Evolutionary conservation across 2,797 vertebrate genomes (phyloP).

Genomic region (Halcyon badia): DNA sequence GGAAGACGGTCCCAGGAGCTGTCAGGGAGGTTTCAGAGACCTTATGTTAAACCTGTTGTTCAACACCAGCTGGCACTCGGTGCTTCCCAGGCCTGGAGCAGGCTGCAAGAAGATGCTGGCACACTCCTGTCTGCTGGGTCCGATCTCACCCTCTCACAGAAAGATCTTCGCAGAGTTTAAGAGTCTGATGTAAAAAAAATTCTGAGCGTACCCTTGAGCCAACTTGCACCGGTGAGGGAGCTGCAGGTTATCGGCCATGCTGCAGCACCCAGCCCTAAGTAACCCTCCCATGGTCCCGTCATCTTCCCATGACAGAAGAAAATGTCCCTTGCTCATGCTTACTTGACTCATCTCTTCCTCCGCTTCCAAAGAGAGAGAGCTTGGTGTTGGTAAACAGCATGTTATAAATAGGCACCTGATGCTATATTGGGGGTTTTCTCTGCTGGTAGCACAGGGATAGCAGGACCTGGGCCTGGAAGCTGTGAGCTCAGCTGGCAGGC

Average conservation of each 20-base stretch:
- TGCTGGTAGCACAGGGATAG: not conserved
- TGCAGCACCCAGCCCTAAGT: not conserved
- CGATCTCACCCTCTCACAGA: not conserved
- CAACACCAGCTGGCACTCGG: not conserved
- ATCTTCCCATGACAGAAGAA: not conserved
- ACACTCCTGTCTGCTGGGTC: not conserved
- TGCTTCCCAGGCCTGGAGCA: not conserved
- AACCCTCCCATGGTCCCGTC: not conserved
- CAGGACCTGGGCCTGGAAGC: not conserved
- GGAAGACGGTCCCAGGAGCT: not conserved
- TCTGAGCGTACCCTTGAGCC: fast-evolving
- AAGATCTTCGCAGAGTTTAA: not conserved
- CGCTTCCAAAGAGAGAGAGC: not conserved
- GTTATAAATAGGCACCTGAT: slow-evolving; percentile 54
- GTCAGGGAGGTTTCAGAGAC: not conserved
- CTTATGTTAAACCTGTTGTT: not conserved
- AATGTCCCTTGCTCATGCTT: not conserved
- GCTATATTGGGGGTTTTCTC: slow-evolving; percentile 16
- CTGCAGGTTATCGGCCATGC: not conserved
- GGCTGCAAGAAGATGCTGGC: not conserved
- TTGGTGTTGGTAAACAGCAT: slow-evolving; percentile 49
- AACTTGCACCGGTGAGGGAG: not conserved
- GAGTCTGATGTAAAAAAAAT: not conserved
- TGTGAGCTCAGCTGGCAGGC: not conserved
- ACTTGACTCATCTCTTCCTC: not conserved